Evolutionary conservation across 2,113 vertebrate genomes (phyloP), one percentile per base, ranked within the genome.

Genomic region (Corvus hawaiiensis): DNA sequence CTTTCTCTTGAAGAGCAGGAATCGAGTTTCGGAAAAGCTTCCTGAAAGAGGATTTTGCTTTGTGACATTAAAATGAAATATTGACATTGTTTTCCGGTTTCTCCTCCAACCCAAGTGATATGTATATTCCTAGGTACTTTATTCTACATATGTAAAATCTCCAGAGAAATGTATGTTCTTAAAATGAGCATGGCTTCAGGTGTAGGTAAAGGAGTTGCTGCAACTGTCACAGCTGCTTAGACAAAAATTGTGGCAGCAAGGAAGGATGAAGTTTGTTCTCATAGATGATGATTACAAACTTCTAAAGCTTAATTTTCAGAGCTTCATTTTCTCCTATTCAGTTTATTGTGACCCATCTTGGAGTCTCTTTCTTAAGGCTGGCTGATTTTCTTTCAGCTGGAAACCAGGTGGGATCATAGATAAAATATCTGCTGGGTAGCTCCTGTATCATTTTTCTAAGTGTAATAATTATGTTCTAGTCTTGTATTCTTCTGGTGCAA

Each of bases 371-470:
- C 68, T 87, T 58, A 43, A 75, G 61, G 27, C 71, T 64, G 63
- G 18, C 32, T 79, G 41, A 49, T 96, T 96, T 96, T 62, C 81
- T 26, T 73, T 44, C 22, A 74, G 41, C 64, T 92, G 58, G 69
- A 97, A 96, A 78, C 61, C 51, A 54, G 71, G 43, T 12, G 5
- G 67, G 67, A 44, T 83, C 71, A 75, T 73, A 93, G 90, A 56
- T 66, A 87, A 91, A 66, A 81, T 92, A 84, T 48, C 64, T 94
- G 56, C 79, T 63, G 10, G 43, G 90, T 77, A 87, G 48, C 61
- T 92, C 56, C 74, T 33, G 17, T 73, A 33, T 96, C 18, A 37
- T 80, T 91, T 95, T 93, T 93, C 68, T 95, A 83, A 96, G 91
- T 71, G 66, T 52, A 90, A 77, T 87, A 56, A 72, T 95, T 79